Evolutionary conservation across 1,140 invertebrate genomes (phyloP).

Genomic region (Cotesia vestalis): DNA sequence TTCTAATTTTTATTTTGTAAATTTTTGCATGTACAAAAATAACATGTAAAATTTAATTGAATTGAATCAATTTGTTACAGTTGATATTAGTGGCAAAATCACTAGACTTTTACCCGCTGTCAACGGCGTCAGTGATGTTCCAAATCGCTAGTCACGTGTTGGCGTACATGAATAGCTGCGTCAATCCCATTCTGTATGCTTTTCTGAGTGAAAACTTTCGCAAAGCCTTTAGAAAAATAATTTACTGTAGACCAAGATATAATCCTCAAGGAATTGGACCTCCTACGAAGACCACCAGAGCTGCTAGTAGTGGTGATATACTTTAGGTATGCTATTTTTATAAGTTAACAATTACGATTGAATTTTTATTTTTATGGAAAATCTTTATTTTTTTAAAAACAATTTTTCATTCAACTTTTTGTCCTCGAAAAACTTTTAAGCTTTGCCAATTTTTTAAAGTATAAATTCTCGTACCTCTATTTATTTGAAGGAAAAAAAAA

Average conservation of each 20-base stretch:
- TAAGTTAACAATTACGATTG: too few relatives aligned
- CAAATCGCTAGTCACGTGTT: conserved; percentile 90
- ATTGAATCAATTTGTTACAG: conserved; percentile 60
- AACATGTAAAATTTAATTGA: too few relatives aligned
- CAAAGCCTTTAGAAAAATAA: conserved; percentile 81
- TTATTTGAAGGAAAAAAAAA: too few relatives aligned
- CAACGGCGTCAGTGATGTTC: conserved; percentile 72
- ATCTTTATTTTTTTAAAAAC: too few relatives aligned
- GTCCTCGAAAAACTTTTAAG: too few relatives aligned
- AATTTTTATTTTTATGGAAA: too few relatives aligned
- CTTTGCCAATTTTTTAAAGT: too few relatives aligned
- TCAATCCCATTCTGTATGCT: conserved; percentile 96
- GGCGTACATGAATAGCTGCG: conserved; percentile 93
- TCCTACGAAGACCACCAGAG: conserved; percentile 58
- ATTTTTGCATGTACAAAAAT: conserved; percentile 69
- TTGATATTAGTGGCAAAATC: conserved; percentile 84
- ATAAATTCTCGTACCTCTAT: too few relatives aligned
- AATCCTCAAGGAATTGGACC: conserved; percentile 52
- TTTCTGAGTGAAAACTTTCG: conserved; percentile 89
- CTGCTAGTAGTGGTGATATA: conserved; percentile 58
- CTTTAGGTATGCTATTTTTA: conserved; percentile 54
- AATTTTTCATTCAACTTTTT: too few relatives aligned
- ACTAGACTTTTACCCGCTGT: conserved; percentile 74
- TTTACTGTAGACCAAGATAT: conserved; percentile 60
- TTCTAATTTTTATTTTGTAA: neutral